Base-by-base conservation (phyloP, 1,140 invertebrate species). In the Euborellia annulipes region DNA sequence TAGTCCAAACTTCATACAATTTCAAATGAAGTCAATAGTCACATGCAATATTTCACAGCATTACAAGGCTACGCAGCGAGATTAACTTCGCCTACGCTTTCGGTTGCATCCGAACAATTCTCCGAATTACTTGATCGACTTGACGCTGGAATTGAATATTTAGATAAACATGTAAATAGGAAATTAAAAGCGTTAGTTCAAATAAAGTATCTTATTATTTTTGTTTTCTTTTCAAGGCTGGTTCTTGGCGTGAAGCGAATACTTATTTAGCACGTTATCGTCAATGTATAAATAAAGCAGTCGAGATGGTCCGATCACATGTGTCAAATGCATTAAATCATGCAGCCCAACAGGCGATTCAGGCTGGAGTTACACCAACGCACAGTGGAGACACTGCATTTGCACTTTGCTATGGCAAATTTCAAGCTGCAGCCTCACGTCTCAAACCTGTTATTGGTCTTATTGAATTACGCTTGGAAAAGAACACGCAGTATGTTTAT, bases 351-450 rank as follows among this genome's bases (percentile, higher is more conserved):
- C 79, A 80, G 66, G 79, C 73, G 41, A 61, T 71, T 36, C 62
- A 56, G 50, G 36, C 47, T 22, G 51, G 56, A 45, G 52, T 72
- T 65, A 22, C 61, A 32, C 64, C 55, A 27, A 67, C 71, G n/a
- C 65, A 66, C 13, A 60, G 67, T 47, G 62, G 71, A 1, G 84
- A 90, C 57, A 79, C 86, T 21, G 81, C 85, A 1, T 84, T 91
- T 60, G 86, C 89, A 0, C 62, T 93, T 1, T 91, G 90, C 58
- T 96, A 95, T 62, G 90, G 90, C 0, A 90, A 92, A 64, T 95
- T 95, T 65, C 82, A 90, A 63, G 81, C 85, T 1, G 81, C 84
- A 45, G 79, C 90, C 1, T 77, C 82, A 0, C 83, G 89, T 60
- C 71, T 91, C 1, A 85, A 78, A 54, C 69, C 77, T 36, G 71